These are phyloP conservation scores for Vidua macroura DNA, from an alignment of 2,113 vertebrate species.

Conservation along the genomic window DNA sequence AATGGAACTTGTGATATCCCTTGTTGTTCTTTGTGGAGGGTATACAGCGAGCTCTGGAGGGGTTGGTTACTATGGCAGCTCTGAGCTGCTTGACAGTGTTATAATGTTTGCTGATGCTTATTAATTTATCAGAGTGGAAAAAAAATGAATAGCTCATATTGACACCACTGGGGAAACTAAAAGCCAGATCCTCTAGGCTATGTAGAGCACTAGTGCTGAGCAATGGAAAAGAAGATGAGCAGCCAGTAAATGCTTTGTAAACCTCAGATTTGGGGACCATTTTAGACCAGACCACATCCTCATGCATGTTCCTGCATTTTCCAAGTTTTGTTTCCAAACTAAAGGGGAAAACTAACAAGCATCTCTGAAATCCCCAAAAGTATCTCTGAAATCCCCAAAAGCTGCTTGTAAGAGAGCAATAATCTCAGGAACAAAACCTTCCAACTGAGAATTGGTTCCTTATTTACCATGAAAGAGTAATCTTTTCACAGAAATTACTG, in stretches of 20 bases:
- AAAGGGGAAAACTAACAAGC: neutral
- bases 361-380: neutral
- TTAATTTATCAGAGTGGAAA: slow-evolving; percentile 60
- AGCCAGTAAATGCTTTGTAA: neutral
- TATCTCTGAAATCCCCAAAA: neutral
- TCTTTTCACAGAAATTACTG: slow-evolving; percentile 31
- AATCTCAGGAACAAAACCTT: slow-evolving; percentile 9
- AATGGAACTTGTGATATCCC: neutral
- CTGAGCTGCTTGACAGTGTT: slow-evolving; percentile 30
- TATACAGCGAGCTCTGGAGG: neutral
- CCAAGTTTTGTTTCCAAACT: neutral
- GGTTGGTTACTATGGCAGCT: slow-evolving; percentile 53
- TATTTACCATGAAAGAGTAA: slow-evolving; percentile 46
- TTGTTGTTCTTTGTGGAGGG: neutral
- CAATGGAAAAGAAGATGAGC: neutral
- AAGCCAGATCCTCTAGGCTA: neutral
- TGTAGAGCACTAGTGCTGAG: neutral
- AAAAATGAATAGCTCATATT: slow-evolving; percentile 30
- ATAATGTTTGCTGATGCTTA: slow-evolving; percentile 59
- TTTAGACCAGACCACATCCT: neutral
- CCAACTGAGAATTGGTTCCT: neutral
- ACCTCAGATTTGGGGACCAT: neutral
- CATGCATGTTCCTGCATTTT: neutral
- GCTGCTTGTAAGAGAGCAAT: neutral
- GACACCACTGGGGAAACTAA: slow-evolving; percentile 22